Percentiles rank a stretch among this genome's conserved stretches.
These are phyloP conservation scores for Sylvilagus bachmani DNA, from an alignment of 2,113 vertebrate genomes.

Conservation along the genomic window DNA sequence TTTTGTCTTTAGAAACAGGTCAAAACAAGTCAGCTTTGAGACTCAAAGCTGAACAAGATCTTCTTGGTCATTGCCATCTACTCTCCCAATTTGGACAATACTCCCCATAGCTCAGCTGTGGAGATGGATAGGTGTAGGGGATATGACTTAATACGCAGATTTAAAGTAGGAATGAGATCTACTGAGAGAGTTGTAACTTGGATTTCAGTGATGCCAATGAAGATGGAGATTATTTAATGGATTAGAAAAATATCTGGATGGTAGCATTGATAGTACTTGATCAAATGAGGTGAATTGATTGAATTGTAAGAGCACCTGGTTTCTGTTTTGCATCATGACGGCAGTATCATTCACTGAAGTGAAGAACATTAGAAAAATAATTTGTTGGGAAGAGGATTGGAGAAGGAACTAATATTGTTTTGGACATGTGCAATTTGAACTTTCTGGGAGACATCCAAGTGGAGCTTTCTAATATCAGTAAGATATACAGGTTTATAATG, in stretches of 20 bases:
- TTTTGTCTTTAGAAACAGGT: background rate
- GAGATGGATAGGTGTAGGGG: background rate
- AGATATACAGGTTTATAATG: background rate
- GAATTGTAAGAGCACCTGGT: background rate
- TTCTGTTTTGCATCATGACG: background rate
- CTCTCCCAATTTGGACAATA: background rate
- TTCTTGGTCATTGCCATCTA: background rate
- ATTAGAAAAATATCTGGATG: background rate
- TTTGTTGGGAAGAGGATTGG: background rate
- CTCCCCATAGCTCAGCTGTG: background rate
- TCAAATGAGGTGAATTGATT: background rate
- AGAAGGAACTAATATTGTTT: background rate
- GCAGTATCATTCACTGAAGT: background rate
- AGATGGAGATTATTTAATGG: background rate
- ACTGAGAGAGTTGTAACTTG: background rate
- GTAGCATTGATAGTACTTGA: background rate
- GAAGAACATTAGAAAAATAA: background rate
- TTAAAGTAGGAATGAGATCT: background rate
- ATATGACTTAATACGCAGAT: background rate
- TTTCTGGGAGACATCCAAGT: background rate
- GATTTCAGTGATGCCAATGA: background rate
- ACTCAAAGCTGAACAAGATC: background rate
- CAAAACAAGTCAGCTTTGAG: conserved; percentile 6
- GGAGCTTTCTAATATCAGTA: background rate
- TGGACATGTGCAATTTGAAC: background rate